These are phyloP conservation scores for Enteromius paludinosus DNA, from an alignment of 2,797 vertebrate genomes.

Conservation along the genomic window DNA sequence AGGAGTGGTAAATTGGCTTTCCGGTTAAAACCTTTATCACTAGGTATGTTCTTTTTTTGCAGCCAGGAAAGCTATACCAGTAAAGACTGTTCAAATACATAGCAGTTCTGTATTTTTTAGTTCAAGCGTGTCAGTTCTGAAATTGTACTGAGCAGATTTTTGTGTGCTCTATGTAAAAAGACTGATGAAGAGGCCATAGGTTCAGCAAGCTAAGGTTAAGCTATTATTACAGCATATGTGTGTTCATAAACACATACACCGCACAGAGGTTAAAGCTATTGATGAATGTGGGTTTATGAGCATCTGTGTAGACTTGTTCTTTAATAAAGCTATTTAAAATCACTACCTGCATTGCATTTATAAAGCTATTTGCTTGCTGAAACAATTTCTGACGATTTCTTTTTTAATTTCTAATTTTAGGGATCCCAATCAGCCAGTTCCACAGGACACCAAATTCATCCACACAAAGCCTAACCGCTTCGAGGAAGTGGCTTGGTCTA, in stretches of 20 bases:
- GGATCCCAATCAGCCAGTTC: slow-evolving; percentile 95
- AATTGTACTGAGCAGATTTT: slow-evolving; percentile 10
- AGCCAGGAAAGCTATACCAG: slow-evolving; percentile 14
- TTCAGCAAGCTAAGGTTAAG: neutral
- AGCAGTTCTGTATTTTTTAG: neutral
- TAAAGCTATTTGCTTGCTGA: neutral
- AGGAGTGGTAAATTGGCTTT: slow-evolving; percentile 46
- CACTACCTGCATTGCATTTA: neutral
- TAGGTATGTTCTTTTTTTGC: slow-evolving; percentile 16
- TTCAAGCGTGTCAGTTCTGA: slow-evolving; percentile 7
- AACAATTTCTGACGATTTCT: neutral
- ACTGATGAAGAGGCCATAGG: neutral
- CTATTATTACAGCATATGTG: neutral
- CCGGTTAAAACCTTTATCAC: slow-evolving; percentile 10
- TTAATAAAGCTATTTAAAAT: neutral
- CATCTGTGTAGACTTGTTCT: slow-evolving; percentile 26
- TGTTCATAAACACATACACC: neutral
- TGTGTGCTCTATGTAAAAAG: neutral
- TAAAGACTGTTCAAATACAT: slow-evolving; percentile 25
- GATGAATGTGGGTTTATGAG: neutral
- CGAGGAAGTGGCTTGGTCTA: slow-evolving; percentile 97
- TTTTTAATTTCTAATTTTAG: slow-evolving; percentile 67
- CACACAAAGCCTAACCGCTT: slow-evolving; percentile 97
- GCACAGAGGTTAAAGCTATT: neutral
- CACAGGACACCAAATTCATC: slow-evolving; percentile 97